phyloP scores from a whole-genome alignment of 2,113 vertebrate species.

The Python bivittatus region DNA sequence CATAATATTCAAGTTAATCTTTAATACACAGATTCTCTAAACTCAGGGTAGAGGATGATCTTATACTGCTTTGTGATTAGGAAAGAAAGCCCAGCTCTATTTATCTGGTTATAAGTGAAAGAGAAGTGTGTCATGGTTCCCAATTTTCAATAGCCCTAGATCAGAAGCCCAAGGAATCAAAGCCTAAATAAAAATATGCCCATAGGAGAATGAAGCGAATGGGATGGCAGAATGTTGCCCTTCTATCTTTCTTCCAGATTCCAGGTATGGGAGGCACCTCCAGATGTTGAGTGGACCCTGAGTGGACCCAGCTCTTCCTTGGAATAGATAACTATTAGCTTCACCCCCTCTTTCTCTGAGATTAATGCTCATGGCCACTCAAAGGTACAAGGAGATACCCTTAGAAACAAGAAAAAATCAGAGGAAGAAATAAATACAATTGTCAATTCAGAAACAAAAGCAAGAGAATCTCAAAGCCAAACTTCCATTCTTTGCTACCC shows the following conservation, averaged over 20 bases:
- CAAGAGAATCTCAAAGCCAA: background rate
- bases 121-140: constrained; percentile 14
- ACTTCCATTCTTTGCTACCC: background rate
- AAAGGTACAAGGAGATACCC: background rate
- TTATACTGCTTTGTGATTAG: constrained; percentile 45
- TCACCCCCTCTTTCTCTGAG: background rate
- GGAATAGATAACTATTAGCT: background rate
- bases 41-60: constrained; percentile 5
- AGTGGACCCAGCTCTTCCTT: background rate
- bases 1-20: constrained; percentile 46
- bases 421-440: background rate
- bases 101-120: constrained; percentile 27
- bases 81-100: constrained; percentile 33
- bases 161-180: background rate
- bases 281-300: background rate
- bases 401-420: background rate
- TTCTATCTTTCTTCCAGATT: background rate
- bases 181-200: background rate
- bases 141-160: constrained; percentile 3
- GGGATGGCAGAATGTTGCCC: background rate
- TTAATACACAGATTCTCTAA: constrained; percentile 30
- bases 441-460: background rate
- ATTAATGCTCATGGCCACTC: background rate
- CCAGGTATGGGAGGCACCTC: background rate
- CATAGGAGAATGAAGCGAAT: background rate